These are phyloP conservation scores for Boulengerochromis microlepis DNA, from an alignment of 2,113 vertebrate genomes.

Conservation along the genomic window DNA sequence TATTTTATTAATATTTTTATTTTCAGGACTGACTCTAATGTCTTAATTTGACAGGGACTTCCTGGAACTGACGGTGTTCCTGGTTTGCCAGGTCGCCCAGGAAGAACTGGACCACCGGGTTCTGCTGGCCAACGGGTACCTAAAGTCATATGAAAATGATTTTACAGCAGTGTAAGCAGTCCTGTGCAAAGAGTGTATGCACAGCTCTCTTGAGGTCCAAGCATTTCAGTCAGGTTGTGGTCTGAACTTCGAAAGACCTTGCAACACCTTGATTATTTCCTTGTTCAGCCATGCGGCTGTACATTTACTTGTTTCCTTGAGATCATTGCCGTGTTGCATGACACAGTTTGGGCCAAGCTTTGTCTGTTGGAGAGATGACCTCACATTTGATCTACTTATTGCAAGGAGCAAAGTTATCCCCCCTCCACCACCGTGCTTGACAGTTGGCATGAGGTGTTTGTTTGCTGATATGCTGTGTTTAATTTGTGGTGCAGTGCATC, in stretches of 20 bases:
- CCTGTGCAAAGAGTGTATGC: background rate
- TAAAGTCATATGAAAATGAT: background rate
- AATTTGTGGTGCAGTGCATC: background rate
- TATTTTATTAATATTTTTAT: no score
- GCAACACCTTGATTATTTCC: background rate
- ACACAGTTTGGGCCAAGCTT: background rate
- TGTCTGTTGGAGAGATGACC: background rate
- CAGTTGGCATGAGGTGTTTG: background rate
- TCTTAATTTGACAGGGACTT: slow-evolving; percentile 70
- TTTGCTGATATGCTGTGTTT: background rate
- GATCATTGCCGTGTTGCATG: background rate
- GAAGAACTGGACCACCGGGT: slow-evolving; percentile 78
- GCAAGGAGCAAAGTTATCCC: background rate
- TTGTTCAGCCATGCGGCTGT: background rate
- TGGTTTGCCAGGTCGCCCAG: slow-evolving; percentile 82
- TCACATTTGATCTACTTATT: background rate
- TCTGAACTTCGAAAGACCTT: background rate
- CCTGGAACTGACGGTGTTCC: slow-evolving; percentile 83
- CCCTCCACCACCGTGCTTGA: background rate
- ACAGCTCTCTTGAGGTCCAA: background rate
- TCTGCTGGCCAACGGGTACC: slow-evolving; percentile 76
- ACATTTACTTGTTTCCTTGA: background rate
- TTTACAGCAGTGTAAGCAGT: background rate
- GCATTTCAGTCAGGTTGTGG: background rate
- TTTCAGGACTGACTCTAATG: background rate